These are phyloP conservation scores for Telmatochromis sp. DNA, from an alignment of 2,113 vertebrate genomes.

Conservation along the genomic window DNA sequence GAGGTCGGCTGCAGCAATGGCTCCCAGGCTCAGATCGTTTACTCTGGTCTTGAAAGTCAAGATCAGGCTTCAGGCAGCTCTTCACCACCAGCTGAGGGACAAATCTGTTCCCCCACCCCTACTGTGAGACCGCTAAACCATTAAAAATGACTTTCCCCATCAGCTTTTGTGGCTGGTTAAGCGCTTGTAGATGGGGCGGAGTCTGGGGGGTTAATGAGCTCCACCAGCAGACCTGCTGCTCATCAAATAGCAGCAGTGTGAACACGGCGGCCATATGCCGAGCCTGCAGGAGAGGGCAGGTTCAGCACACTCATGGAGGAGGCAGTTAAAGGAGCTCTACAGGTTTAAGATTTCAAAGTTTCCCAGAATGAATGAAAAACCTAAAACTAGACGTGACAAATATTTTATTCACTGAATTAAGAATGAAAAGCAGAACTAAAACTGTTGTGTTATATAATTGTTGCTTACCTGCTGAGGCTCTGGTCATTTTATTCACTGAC, in stretches of 20 bases:
- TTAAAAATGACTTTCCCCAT: slow-evolving; percentile 16
- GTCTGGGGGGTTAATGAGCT: neutral
- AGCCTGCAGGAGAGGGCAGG: neutral
- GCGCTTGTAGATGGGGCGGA: neutral
- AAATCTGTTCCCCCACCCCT: neutral
- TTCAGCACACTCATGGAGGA: neutral
- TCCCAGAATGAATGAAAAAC: neutral
- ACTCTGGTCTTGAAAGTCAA: neutral
- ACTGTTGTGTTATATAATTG: neutral
- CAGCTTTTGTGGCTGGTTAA: slow-evolving; percentile 13
- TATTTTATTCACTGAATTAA: neutral
- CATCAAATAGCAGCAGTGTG: neutral
- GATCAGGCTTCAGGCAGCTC: neutral
- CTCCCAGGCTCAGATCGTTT: neutral
- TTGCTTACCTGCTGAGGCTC: neutral
- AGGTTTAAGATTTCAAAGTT: neutral
- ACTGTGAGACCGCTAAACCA: neutral
- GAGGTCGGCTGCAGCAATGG: neutral
- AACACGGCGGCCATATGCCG: neutral
- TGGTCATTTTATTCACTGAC: neutral
- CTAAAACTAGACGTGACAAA: neutral
- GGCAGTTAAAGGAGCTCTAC: neutral
- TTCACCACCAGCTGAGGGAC: neutral
- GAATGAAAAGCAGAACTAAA: neutral
- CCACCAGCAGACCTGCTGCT: neutral